Evolutionary conservation across 2,113 vertebrate species (phyloP), one percentile per base, ranked within the genome.

Genomic region (Proteles cristata): DNA sequence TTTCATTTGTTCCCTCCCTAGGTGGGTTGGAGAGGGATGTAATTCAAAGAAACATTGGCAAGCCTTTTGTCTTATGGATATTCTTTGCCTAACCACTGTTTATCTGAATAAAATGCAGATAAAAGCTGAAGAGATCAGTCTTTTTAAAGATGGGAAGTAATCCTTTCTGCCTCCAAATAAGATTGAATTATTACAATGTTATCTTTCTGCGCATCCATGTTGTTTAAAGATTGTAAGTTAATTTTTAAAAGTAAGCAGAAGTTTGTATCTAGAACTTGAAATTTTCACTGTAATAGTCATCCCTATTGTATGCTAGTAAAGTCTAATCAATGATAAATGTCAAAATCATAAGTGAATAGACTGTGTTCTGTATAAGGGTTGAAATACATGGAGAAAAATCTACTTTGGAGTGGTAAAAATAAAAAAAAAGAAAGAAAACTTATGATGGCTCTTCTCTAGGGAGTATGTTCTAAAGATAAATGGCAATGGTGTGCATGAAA

Each of bases 111-210:
- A 82, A 66, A 94, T 10, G n/a, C 2, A 93, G 11, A 83, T 45
- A 83, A 66, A 81, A 95, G 14, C 16, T 31, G 12, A 88, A 58
- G 58, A 83, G 4, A 84, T 63, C 4, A 28, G 16, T 79, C n/a
- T 89, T 63, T 43, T 94, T 39, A 91, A 93, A 88, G 55, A 89
- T 82, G 1, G 11, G 53, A 80, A 88, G 8, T 71, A 16, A 81
- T 76, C 31, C 28, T 93, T 79, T 90, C 33, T 71, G n/a, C 12
- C 10, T 97, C 65, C 19, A 96, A 88, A 90, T 88, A 87, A 94
- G 93, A 94, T 23, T 77, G 50, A 79, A 92, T 92, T 86, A 86
- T 89, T 73, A 50, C 14, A 68, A 45, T 89, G 10, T 35, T 86
- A 58, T 82, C 33, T 96, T 65, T 82, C 66, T 86, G 48, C 6